A percentile compares a stretch with the other conserved stretches of the same genome.
Conservation (phyloP, 2,888 invertebrate genomes). For the Torymus tubicola region DNA sequence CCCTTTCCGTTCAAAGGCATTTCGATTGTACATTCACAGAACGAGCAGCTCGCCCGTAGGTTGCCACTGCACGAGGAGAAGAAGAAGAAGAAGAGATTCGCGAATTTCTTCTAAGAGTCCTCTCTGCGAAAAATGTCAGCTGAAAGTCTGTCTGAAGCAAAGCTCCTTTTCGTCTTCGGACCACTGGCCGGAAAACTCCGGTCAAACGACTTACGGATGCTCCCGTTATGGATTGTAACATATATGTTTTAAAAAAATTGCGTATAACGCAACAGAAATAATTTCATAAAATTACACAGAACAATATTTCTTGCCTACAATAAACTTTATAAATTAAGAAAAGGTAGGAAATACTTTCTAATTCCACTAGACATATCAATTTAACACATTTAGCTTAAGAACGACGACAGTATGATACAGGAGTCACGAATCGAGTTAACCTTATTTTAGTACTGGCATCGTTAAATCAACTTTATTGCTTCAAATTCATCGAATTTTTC, state of each 20-base stretch:
- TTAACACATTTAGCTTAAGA: too few species aligned
- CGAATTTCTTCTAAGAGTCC: too few species aligned
- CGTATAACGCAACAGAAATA: too few species aligned
- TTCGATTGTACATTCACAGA: slow-evolving; percentile 68
- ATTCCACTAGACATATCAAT: too few species aligned
- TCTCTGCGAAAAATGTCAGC: slow-evolving; percentile 6
- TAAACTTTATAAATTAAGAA: too few species aligned
- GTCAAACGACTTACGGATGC: background rate
- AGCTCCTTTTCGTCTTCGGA: slow-evolving; percentile 33
- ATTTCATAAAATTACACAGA: too few species aligned
- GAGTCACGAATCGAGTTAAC: background rate
- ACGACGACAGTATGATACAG: too few species aligned
- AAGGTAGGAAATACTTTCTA: too few species aligned
- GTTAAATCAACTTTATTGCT: slow-evolving; percentile 43
- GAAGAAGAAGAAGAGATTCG: background rate
- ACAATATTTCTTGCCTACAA: too few species aligned
- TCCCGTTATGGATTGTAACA: background rate
- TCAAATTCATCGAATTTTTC: slow-evolving; percentile 51
- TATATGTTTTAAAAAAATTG: too few species aligned
- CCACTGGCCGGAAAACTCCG: slow-evolving; percentile 16
- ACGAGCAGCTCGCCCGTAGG: background rate
- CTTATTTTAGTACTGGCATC: slow-evolving; percentile 3
- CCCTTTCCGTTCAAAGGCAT: slow-evolving; percentile 60
- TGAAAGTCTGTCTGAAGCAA: slow-evolving; percentile 4
- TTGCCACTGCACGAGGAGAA: background rate